A percentile compares a stretch with the other conserved stretches of the same genome.
phyloP scores from a whole-genome alignment of 2,113 vertebrate species.

The Pimephales promelas region DNA sequence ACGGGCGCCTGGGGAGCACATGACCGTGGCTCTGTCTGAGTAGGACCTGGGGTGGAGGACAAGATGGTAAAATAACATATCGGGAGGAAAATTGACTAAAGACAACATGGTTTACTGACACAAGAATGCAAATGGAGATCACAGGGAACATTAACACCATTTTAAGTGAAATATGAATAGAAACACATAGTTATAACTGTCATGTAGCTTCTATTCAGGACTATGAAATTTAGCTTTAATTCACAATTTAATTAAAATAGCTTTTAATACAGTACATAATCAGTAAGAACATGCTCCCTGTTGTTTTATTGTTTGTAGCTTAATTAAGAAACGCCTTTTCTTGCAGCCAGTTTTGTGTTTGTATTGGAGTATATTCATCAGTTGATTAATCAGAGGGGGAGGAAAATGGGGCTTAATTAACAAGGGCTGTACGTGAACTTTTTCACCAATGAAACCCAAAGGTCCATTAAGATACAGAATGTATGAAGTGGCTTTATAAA shows the following conservation, averaged over 20 bases:
- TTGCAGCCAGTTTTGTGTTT: not conserved
- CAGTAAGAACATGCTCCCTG: constrained; percentile 7
- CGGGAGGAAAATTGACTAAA: constrained; percentile 19
- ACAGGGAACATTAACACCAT: not conserved
- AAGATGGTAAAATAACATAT: constrained; percentile 2
- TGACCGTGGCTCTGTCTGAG: constrained; percentile 79
- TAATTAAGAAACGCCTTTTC: constrained; percentile 43
- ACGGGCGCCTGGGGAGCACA: constrained; percentile 88
- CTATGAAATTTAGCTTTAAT: not conserved
- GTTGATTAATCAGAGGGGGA: constrained; percentile 52
- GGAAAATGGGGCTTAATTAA: constrained; percentile 46
- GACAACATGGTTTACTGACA: constrained; percentile 3
- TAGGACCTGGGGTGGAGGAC: constrained; percentile 74
- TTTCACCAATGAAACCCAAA: constrained; percentile 26
- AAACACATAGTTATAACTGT: not conserved
- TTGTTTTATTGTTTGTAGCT: constrained; percentile 38
- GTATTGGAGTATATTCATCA: constrained; percentile 43
- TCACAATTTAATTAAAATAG: not conserved
- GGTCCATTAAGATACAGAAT: constrained; percentile 15
- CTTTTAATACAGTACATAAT: constrained; percentile 29
- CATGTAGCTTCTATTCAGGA: not conserved
- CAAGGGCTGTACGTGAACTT: constrained; percentile 43
- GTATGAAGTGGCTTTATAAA: constrained; percentile 18
- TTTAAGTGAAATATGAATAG: not conserved
- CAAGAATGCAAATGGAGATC: not conserved